Percentiles rank a stretch among this genome's conserved stretches.
Evolutionary conservation across 2,888 invertebrate species (phyloP).

Genomic region (Gari tellinella): DNA sequence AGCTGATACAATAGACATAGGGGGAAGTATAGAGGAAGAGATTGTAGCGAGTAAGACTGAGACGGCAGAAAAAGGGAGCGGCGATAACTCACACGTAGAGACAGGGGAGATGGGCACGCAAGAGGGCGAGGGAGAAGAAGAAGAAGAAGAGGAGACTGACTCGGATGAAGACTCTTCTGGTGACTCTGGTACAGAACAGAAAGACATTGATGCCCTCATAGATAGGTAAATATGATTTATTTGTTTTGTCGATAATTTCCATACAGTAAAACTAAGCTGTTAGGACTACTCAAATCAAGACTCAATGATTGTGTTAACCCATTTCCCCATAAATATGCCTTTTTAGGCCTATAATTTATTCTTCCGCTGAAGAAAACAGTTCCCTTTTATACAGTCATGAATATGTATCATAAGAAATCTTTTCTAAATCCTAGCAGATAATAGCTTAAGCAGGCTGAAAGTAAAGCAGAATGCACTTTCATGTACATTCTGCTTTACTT

Average conservation of each 20-base stretch:
- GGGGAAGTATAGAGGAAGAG: no score
- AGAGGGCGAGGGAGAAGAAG: constrained; percentile 9
- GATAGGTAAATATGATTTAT: constrained; percentile 68
- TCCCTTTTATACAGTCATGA: no score
- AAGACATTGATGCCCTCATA: constrained; percentile 75
- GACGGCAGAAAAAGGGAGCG: not conserved
- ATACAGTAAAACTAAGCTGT: not conserved
- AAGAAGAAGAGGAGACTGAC: constrained; percentile 41
- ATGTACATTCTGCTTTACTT: no score
- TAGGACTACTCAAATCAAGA: no score
- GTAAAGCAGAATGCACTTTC: no score
- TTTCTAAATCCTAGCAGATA: no score
- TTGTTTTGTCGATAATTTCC: not conserved
- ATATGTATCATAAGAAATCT: no score
- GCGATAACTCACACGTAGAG: not conserved
- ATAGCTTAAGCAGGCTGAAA: no score
- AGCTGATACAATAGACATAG: not conserved
- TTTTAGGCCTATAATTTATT: no score
- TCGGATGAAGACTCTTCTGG: constrained; percentile 50
- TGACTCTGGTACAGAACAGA: constrained; percentile 73
- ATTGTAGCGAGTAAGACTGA: constrained; percentile 2
- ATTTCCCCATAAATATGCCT: no score
- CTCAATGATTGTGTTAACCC: no score
- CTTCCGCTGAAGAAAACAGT: no score
- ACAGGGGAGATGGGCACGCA: constrained; percentile 12